Conservation (phyloP, 2,113 vertebrate species). For the Mola mola region DNA sequence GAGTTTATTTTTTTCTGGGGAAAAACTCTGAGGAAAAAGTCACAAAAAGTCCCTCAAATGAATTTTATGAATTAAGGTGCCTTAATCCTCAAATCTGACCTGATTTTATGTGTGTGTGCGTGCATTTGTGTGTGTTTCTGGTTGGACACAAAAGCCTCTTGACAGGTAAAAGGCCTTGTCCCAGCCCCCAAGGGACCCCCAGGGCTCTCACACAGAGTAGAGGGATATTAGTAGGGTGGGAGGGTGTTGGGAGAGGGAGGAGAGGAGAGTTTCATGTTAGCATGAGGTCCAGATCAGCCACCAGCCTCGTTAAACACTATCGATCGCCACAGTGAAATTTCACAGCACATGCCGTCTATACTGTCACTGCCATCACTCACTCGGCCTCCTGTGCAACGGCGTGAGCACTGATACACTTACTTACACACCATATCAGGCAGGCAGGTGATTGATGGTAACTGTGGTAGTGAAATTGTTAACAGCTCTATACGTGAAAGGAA, state of each 20-base stretch:
- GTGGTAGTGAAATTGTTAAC: constrained; percentile 52
- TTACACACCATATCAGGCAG: constrained; percentile 20
- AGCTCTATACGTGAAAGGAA: constrained; percentile 2
- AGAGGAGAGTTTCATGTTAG: constrained; percentile 70
- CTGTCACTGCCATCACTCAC: constrained; percentile 79
- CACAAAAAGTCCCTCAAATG: not conserved
- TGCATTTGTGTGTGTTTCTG: constrained; percentile 8
- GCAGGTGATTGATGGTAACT: constrained; percentile 68
- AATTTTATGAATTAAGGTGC: too few species aligned
- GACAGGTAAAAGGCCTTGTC: constrained; percentile 68
- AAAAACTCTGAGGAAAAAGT: too few species aligned
- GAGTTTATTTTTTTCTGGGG: too few species aligned
- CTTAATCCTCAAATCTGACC: not conserved
- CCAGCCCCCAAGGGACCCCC: constrained; percentile 58
- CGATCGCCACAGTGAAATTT: constrained; percentile 83
- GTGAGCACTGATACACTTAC: constrained; percentile 31
- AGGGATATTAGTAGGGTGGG: constrained; percentile 66
- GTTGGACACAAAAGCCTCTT: constrained; percentile 62
- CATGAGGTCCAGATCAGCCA: constrained; percentile 81
- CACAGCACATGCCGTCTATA: constrained; percentile 74
- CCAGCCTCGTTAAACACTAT: constrained; percentile 83
- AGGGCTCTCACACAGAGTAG: constrained; percentile 56
- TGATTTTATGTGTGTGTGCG: not conserved
- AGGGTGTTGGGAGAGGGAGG: constrained; percentile 43
- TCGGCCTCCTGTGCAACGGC: constrained; percentile 36